Conservation (phyloP, 2,888 invertebrate species). For the Parascotia fuliginaria region DNA sequence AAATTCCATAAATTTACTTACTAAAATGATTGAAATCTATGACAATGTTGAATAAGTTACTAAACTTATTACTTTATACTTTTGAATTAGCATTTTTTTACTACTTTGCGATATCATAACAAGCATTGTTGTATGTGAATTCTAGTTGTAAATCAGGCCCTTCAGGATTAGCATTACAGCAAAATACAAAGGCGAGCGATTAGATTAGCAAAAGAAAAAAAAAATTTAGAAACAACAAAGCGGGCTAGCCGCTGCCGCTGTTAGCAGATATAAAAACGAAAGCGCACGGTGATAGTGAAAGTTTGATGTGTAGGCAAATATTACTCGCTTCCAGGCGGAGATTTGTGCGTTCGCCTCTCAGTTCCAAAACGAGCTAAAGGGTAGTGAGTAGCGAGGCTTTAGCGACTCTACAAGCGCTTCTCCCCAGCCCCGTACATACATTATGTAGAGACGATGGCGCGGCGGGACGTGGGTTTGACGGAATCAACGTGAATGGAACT, state of each 20-base stretch:
- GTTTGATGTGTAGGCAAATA: constrained; percentile 86
- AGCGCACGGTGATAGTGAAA: constrained; percentile 83
- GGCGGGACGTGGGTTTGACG: constrained; percentile 67
- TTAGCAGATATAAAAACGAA: constrained; percentile 82
- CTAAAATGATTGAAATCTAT: constrained; percentile 4
- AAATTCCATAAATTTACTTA: constrained; percentile 1
- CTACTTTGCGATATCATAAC: background rate
- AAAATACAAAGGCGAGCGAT: constrained; percentile 18
- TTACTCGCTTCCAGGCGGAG: constrained; percentile 79
- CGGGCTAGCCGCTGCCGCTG: constrained; percentile 61
- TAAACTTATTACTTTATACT: too few relatives aligned
- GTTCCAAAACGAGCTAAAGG: constrained; percentile 72
- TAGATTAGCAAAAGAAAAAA: constrained; percentile 57
- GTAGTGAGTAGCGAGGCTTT: constrained; percentile 58
- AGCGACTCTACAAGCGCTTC: constrained; percentile 53
- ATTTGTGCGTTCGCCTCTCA: constrained; percentile 78
- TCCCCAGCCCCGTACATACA: constrained; percentile 59
- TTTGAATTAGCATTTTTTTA: background rate
- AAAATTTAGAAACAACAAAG: constrained; percentile 72
- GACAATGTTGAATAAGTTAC: constrained; percentile 6
- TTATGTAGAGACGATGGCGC: constrained; percentile 66
- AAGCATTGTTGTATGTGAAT: too few relatives aligned
- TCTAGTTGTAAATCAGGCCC: too few relatives aligned
- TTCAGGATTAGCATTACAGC: background rate
- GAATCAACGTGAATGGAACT: constrained; percentile 76